These are phyloP conservation scores for Falco peregrinus DNA, from an alignment of 2,797 vertebrate species.

Conservation along the genomic window DNA sequence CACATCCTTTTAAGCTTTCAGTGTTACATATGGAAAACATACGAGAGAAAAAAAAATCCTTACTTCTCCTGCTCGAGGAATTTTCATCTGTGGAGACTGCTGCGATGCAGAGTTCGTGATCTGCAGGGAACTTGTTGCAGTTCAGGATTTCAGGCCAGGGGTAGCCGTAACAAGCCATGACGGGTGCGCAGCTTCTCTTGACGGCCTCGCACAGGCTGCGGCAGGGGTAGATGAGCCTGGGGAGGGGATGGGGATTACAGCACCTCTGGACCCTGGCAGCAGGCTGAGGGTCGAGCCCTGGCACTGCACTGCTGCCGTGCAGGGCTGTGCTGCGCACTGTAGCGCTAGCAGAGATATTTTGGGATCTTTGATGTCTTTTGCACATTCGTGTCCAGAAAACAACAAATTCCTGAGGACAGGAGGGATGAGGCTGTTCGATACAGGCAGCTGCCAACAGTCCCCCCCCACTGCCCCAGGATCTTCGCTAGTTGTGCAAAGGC, in stretches of 20 bases:
- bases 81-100: conserved; percentile 77
- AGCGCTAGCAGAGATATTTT: background rate
- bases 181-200: conserved; percentile 84
- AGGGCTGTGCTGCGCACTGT: background rate
- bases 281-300: background rate
- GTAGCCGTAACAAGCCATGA: conserved; percentile 87
- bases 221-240: conserved; percentile 85
- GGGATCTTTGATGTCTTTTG: background rate
- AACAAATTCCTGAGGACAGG: background rate
- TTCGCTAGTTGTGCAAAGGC: background rate
- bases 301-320: rapidly evolving
- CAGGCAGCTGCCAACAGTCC: background rate
- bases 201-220: conserved; percentile 84
- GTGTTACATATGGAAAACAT: background rate
- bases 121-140: conserved; percentile 83
- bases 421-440: background rate
- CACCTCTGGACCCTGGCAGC: background rate
- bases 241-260: background rate
- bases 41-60: background rate
- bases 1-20: background rate
- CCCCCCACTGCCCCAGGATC: background rate
- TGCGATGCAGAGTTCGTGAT: conserved; percentile 85
- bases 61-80: conserved; percentile 71
- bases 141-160: conserved; percentile 86
- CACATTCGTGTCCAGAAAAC: background rate